Conservation (phyloP, 2,113 vertebrate species). For the Lasiurus borealis region DNA sequence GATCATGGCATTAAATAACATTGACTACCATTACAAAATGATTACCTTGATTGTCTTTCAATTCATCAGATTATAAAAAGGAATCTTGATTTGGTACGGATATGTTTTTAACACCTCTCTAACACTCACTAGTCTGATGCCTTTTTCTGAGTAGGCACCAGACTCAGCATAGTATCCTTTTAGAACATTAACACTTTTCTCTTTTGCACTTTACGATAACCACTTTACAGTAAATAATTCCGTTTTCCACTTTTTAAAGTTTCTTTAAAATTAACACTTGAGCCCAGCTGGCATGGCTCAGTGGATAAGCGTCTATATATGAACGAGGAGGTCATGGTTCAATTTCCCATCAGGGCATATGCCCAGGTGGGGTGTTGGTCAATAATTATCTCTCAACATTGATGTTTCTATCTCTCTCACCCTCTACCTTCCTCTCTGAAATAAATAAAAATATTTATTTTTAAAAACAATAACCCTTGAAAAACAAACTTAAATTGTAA, state of each 20-base stretch:
- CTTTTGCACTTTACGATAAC: background rate
- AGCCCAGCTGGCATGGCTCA: too few relatives aligned
- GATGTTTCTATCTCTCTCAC: too few relatives aligned
- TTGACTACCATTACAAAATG: background rate
- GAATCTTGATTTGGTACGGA: background rate
- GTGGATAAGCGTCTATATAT: too few relatives aligned
- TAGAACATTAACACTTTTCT: background rate
- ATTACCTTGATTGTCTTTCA: background rate
- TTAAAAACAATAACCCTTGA: too few relatives aligned
- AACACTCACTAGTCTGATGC: background rate
- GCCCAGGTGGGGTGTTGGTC: too few relatives aligned
- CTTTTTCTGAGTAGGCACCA: background rate
- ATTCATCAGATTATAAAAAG: background rate
- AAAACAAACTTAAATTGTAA: slow-evolving; percentile 8
- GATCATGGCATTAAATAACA: background rate
- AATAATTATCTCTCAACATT: too few relatives aligned
- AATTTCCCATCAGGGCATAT: too few relatives aligned
- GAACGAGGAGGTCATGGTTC: too few relatives aligned
- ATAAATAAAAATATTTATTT: too few relatives aligned
- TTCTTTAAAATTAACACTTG: slow-evolving; percentile 44
- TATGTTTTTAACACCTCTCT: background rate
- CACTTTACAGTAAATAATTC: background rate
- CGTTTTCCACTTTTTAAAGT: background rate
- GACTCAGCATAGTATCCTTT: background rate
- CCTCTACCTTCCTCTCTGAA: too few relatives aligned